Evolutionary conservation across 2,113 vertebrate genomes (phyloP).

Genomic region (Sitta europaea): DNA sequence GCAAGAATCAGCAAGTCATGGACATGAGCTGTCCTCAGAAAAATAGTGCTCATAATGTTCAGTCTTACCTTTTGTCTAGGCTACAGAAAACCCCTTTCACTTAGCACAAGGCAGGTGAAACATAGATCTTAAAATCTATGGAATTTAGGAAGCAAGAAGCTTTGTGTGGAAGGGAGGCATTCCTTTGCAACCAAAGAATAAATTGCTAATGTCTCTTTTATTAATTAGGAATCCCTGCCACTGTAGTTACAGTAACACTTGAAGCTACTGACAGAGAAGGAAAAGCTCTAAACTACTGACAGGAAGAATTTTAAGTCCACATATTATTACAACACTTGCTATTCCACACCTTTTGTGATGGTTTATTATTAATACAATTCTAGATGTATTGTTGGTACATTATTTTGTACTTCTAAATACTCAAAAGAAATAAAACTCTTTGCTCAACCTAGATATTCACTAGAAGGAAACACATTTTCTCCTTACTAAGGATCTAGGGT

Average conservation of each 20-base stretch:
- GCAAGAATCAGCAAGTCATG: neutral
- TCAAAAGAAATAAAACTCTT: neutral
- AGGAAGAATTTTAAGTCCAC: slow-evolving; percentile 61
- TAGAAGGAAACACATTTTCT: neutral
- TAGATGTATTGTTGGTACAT: neutral
- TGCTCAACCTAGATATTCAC: neutral
- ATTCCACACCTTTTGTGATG: neutral
- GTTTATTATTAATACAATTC: neutral
- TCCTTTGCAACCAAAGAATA: neutral
- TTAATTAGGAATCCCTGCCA: slow-evolving; percentile 7
- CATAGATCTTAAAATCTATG: neutral
- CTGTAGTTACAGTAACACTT: slow-evolving; percentile 40
- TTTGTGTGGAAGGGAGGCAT: neutral
- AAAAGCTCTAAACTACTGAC: neutral
- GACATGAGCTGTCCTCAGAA: neutral
- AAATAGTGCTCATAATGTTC: neutral
- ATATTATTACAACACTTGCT: neutral
- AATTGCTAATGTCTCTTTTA: neutral
- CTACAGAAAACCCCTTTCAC: neutral
- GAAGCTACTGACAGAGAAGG: slow-evolving; percentile 25
- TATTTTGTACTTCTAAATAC: neutral
- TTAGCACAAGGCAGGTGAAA: neutral
- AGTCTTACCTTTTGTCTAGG: neutral
- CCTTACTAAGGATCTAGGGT: neutral
- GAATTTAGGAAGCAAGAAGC: neutral